A percentile compares a stretch with the other conserved stretches of the same genome.
These are phyloP conservation scores for Papilio protenor DNA, from an alignment of 2,888 invertebrate genomes.

Conservation along the genomic window DNA sequence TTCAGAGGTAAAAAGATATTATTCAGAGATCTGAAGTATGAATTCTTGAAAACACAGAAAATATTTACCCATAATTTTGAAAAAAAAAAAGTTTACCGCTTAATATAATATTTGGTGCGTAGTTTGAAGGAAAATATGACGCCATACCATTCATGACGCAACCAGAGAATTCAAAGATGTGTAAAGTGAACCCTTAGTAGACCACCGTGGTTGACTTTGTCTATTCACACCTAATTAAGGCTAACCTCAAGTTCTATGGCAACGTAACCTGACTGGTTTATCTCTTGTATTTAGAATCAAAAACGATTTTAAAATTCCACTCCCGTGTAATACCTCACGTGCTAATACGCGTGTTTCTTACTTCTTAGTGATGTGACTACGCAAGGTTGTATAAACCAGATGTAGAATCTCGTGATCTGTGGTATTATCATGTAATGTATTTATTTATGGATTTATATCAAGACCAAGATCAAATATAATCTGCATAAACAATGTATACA, in stretches of 20 bases:
- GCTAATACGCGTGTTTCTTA: neutral
- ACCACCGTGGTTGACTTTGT: neutral
- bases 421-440: neutral
- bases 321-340: neutral
- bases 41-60: neutral
- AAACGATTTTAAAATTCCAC: neutral
- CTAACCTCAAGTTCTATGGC: neutral
- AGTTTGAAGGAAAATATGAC: no score
- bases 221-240: neutral
- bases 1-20: neutral
- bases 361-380: neutral
- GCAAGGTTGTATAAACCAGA: neutral
- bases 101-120: neutral
- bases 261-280: neutral
- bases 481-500: neutral
- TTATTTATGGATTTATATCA: conserved; percentile 13
- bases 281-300: neutral
- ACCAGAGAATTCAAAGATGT: neutral
- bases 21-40: neutral
- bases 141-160: no score
- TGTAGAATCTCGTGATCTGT: conserved; percentile 12
- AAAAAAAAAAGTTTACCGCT: no score
- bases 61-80: no score
- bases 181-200: neutral
- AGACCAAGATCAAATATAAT: conserved; percentile 16